These are phyloP conservation scores for Nymphalis c-album DNA, from an alignment of 2,888 invertebrate genomes.

Conservation along the genomic window DNA sequence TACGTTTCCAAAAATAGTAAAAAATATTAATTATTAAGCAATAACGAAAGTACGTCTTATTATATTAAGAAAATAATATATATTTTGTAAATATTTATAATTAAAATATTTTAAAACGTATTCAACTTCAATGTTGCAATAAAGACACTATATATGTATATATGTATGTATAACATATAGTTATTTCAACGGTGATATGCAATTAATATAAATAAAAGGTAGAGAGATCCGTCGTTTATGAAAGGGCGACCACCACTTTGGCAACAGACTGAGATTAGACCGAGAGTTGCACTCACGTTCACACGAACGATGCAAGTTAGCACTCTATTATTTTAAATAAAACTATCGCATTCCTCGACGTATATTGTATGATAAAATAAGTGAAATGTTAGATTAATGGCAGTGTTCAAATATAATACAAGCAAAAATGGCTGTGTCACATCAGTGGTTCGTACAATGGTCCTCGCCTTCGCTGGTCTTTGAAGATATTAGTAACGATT, in stretches of 20 bases:
- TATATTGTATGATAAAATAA: neutral
- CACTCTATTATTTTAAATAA: constrained; percentile 38
- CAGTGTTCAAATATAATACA: constrained; percentile 14
- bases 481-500: constrained; percentile 62
- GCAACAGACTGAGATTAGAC: constrained; percentile 25
- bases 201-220: constrained; percentile 21
- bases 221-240: constrained; percentile 27
- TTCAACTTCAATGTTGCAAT: neutral
- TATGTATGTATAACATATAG: neutral
- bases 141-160: neutral
- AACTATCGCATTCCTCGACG: constrained; percentile 7
- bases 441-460: constrained; percentile 79
- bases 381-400: constrained; percentile 9
- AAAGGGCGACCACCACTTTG: constrained; percentile 24
- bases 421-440: constrained; percentile 68
- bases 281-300: constrained; percentile 28
- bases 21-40: no score
- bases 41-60: no score
- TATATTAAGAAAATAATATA: no score
- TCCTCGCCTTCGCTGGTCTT: constrained; percentile 63
- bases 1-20: no score
- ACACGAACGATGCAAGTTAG: constrained; percentile 15
- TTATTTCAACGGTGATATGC: neutral
- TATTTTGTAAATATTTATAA: neutral
- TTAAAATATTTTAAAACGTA: neutral